Evolutionary conservation across 2,113 vertebrate species (phyloP).

Genomic region (Carollia perspicillata): DNA sequence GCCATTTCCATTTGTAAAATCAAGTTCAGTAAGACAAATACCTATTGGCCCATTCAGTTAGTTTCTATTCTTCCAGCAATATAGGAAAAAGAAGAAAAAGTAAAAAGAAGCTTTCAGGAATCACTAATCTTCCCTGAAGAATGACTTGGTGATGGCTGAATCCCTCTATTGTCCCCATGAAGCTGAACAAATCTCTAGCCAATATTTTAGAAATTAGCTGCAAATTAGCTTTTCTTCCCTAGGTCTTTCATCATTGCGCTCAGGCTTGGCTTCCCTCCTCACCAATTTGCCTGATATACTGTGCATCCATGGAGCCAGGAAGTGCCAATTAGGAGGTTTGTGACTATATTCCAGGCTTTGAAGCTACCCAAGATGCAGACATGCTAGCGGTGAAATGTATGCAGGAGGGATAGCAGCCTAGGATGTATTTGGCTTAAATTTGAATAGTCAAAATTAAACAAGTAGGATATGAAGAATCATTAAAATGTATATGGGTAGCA

Average conservation of each 20-base stretch:
- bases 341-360: not conserved
- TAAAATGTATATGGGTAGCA: not conserved
- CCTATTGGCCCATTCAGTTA: not conserved
- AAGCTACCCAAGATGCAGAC: not conserved
- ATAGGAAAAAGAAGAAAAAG: not conserved
- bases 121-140: constrained; percentile 40
- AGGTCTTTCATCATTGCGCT: constrained; percentile 38
- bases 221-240: constrained; percentile 43
- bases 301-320: not conserved
- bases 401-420: not conserved
- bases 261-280: constrained; percentile 39
- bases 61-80: not conserved
- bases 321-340: not conserved
- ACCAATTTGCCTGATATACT: constrained; percentile 42
- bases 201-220: constrained; percentile 61
- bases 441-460: not conserved
- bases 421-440: not conserved
- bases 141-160: constrained; percentile 27
- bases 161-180: constrained; percentile 31
- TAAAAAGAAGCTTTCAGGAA: not conserved
- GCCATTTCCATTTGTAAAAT: not conserved
- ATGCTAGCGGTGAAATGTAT: not conserved
- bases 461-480: not conserved
- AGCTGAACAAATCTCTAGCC: constrained; percentile 60
- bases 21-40: not conserved